Percentiles rank a stretch among this genome's conserved stretches.
phyloP scores from a whole-genome alignment of 2,113 vertebrate genomes.

The Rhinopomastus cyanomelas region DNA sequence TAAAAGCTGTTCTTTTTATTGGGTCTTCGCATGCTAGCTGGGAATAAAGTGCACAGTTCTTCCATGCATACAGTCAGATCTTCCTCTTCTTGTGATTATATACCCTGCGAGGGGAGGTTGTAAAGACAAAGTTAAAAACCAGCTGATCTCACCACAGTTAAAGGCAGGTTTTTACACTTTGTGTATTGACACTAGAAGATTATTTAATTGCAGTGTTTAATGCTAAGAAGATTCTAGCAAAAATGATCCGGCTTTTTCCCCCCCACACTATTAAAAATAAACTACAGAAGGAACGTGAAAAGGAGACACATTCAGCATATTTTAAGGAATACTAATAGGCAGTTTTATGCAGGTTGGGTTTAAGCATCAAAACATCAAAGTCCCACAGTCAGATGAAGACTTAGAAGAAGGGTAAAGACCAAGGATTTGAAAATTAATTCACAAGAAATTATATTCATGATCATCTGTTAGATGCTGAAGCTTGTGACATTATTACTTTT shows the following conservation, averaged over 20 bases:
- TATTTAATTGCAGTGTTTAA: background rate
- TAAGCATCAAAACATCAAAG: background rate
- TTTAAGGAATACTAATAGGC: background rate
- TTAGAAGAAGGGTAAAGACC: background rate
- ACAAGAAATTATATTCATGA: background rate
- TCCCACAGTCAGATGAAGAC: background rate
- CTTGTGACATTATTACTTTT: background rate
- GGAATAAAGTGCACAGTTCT: background rate
- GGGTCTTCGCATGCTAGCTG: background rate
- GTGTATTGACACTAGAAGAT: background rate
- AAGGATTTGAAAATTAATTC: background rate
- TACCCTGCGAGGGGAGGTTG: background rate
- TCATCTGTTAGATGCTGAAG: background rate
- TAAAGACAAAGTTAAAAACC: background rate
- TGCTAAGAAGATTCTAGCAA: background rate
- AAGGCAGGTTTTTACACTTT: conserved; percentile 6
- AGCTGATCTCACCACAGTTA: background rate
- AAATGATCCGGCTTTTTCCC: background rate
- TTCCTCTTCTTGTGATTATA: background rate
- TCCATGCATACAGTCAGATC: background rate
- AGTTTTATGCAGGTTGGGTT: background rate
- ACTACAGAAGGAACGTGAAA: background rate
- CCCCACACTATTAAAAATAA: background rate
- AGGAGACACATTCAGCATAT: background rate
- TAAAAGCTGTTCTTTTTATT: background rate